These are phyloP conservation scores for Menura novaehollandiae DNA, from an alignment of 2,113 vertebrate genomes.

Conservation along the genomic window DNA sequence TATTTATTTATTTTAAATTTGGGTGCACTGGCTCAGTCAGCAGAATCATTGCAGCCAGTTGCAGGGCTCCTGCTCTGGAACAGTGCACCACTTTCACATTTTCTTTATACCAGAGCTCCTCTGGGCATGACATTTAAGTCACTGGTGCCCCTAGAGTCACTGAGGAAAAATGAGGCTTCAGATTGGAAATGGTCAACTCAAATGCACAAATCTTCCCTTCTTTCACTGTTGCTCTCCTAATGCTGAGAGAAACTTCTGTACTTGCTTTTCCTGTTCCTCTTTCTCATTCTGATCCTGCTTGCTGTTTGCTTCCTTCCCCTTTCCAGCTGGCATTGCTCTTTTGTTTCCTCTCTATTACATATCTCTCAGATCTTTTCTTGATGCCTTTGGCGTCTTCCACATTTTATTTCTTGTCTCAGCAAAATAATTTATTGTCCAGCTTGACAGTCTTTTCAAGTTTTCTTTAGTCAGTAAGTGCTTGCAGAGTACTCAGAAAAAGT, in stretches of 20 bases:
- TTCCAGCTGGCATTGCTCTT: background rate
- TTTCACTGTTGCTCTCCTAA: background rate
- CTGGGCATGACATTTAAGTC: background rate
- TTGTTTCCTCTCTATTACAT: background rate
- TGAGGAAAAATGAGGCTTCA: background rate
- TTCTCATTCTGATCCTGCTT: background rate
- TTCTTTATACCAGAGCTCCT: background rate
- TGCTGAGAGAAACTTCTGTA: background rate
- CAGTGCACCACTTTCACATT: background rate
- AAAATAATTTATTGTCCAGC: background rate
- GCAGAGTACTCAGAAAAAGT: background rate
- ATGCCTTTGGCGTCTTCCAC: rapidly evolving
- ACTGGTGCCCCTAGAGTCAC: background rate
- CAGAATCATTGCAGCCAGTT: background rate
- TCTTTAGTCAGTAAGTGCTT: background rate
- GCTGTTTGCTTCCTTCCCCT: background rate
- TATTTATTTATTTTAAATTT: background rate
- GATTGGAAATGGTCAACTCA: background rate
- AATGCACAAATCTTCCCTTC: background rate
- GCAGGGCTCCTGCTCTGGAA: background rate
- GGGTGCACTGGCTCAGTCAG: background rate
- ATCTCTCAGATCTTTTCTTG: background rate
- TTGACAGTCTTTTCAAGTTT: background rate
- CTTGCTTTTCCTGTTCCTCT: background rate
- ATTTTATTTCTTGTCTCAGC: background rate